Percentiles rank a stretch among this genome's conserved stretches.
phyloP scores from a whole-genome alignment of 2,888 invertebrate genomes.

The Synanthedon andrenaeformis region DNA sequence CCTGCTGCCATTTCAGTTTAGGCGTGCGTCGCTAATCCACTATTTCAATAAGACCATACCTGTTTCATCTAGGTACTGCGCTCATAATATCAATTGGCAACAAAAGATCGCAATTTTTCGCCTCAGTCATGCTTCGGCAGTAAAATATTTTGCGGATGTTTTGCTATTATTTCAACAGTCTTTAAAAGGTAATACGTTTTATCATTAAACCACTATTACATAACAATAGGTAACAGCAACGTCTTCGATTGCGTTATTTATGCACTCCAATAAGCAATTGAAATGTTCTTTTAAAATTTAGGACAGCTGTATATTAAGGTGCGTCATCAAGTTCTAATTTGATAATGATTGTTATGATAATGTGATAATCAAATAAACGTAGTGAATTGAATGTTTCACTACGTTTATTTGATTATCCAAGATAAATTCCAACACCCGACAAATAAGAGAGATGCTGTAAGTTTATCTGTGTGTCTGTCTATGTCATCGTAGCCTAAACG shows the following conservation, averaged over 20 bases:
- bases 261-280: not conserved
- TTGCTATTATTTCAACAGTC: not conserved
- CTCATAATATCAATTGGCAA: not conserved
- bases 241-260: not conserved
- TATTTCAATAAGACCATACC: conserved; percentile 1
- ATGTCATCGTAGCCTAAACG: no score
- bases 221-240: not conserved
- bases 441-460: no score
- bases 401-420: no score
- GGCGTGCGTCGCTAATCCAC: conserved; percentile 27
- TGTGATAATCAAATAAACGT: no score
- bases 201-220: not conserved
- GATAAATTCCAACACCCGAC: no score
- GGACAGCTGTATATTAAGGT: no score
- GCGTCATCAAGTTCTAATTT: no score
- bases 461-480: no score
- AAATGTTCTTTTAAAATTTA: no score
- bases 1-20: no score
- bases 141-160: not conserved
- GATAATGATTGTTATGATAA: no score
- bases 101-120: not conserved
- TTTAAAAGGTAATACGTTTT: not conserved
- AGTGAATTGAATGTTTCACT: no score
- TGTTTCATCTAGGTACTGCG: not conserved
- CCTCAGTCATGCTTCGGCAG: conserved; percentile 1